phyloP scores from a whole-genome alignment of 2,113 vertebrate genomes.

The Orcinus orca region DNA sequence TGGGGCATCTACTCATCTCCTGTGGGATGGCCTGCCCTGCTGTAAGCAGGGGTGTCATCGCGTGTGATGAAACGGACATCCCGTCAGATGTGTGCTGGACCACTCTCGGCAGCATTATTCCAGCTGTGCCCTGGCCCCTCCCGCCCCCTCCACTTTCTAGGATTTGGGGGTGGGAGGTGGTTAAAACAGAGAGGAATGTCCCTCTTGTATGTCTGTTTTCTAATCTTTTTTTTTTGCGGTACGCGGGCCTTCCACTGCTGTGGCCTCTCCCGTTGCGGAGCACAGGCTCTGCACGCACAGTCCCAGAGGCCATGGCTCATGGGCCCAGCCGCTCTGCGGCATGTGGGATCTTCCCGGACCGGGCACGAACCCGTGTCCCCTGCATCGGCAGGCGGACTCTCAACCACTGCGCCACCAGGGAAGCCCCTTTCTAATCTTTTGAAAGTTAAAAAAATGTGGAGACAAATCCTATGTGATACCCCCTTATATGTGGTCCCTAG shows the following conservation, averaged over 20 bases:
- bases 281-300: too few species aligned
- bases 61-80: not conserved
- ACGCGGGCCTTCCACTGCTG: too few species aligned
- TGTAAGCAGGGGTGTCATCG: rapidly evolving
- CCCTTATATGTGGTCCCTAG: not conserved
- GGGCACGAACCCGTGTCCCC: too few species aligned
- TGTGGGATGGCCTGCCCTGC: not conserved
- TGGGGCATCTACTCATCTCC: rapidly evolving
- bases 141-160: rapidly evolving
- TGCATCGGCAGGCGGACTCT: too few species aligned
- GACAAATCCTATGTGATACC: rapidly evolving
- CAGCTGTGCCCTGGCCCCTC: rapidly evolving
- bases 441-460: not conserved
- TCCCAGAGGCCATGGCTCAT: rapidly evolving
- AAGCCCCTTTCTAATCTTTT: not conserved
- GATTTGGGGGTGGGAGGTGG: not conserved
- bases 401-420: too few species aligned
- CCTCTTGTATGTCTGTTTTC: rapidly evolving
- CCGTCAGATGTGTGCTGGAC: rapidly evolving
- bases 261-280: too few species aligned
- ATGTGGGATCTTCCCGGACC: too few species aligned
- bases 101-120: rapidly evolving
- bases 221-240: too few species aligned
- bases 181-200: not conserved
- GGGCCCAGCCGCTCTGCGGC: too few species aligned